A percentile compares a stretch with the other conserved stretches of the same genome.
These are phyloP conservation scores for Synaphobranchus kaupii DNA, from an alignment of 2,797 vertebrate species.

Conservation along the genomic window DNA sequence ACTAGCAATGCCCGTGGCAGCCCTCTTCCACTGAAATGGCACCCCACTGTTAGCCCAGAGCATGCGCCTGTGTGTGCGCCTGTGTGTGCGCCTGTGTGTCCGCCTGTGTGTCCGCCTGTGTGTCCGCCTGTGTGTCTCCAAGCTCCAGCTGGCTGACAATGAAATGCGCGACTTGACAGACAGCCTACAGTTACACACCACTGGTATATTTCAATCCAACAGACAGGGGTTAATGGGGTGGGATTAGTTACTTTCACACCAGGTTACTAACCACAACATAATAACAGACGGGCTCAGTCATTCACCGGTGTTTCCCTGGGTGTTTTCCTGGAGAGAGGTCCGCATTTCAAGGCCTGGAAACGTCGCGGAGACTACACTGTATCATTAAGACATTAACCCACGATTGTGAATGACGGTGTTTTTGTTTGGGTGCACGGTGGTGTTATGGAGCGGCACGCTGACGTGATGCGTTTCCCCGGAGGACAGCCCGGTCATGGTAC, in stretches of 20 bases:
- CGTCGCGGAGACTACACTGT: neutral
- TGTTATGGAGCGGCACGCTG: neutral
- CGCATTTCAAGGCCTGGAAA: neutral
- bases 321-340: neutral
- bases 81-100: neutral
- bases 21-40: neutral
- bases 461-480: neutral
- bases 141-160: neutral
- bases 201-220: neutral
- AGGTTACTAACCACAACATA: neutral
- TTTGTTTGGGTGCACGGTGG: neutral
- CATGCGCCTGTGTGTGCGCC: neutral
- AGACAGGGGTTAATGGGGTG: neutral
- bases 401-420: neutral
- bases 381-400: neutral
- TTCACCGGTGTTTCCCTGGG: neutral
- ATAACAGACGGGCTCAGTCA: neutral
- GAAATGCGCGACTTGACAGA: neutral
- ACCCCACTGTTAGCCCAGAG: neutral
- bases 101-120: neutral
- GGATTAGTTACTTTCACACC: slow-evolving; percentile 22
- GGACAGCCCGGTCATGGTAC: slow-evolving; percentile 42
- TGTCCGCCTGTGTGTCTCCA: slow-evolving; percentile 10
- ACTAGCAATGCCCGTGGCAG: neutral
- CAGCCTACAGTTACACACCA: neutral